Base-by-base conservation (phyloP, 2,797 vertebrate genomes). In the Ispidina picta region DNA sequence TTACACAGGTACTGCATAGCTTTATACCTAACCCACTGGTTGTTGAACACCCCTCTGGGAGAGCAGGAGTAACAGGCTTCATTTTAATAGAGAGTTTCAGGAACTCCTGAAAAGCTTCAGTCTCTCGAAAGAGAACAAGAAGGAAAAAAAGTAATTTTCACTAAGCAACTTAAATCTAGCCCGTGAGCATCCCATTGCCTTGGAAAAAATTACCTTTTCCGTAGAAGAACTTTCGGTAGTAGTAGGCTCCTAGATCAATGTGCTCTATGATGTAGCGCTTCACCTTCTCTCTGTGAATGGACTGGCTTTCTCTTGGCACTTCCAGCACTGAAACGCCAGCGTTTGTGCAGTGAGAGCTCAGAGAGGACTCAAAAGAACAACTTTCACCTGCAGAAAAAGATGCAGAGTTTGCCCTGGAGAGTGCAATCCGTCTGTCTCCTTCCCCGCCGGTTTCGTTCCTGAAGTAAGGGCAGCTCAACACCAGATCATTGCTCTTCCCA, bases 181-280 rank as follows among this genome's bases (percentile, higher is more conserved):
- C 8, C 28, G 52, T 12, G 2, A 39, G 15, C 64, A 64, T 1
- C 1, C 49, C 46, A 26, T 16, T 70, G 17, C n/a, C 65, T 86
- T 12, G 74, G 15, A 71, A 74, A 63, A 80, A 87, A 95, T 98
- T 98, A 99, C 99, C 99, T 99, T 97, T 99, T 65, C 98, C 99
- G 8, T 99, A 99, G 98, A 99, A 99, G 97, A 98, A 99, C 95
- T 99, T 99, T 94, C 99, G 98, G 97, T 99, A 99, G 91, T 99
- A 99, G 97, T 99, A 99, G 2, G 99, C 99, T 87, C 99, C 99
- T 9, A 99, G 98, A 97, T 99, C 99, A 56, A 99, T 99, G 95
- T 99, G 99, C 41, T 99, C 99, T 31, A 99, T 99, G 96, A 99
- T 98, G 96, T 99, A 99, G 93, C 99, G 98, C 88, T 99, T 99